A percentile compares a stretch with the other conserved stretches of the same genome.
Evolutionary conservation across 1,140 invertebrate genomes (phyloP).

Genomic region (Neodiprion lecontei): DNA sequence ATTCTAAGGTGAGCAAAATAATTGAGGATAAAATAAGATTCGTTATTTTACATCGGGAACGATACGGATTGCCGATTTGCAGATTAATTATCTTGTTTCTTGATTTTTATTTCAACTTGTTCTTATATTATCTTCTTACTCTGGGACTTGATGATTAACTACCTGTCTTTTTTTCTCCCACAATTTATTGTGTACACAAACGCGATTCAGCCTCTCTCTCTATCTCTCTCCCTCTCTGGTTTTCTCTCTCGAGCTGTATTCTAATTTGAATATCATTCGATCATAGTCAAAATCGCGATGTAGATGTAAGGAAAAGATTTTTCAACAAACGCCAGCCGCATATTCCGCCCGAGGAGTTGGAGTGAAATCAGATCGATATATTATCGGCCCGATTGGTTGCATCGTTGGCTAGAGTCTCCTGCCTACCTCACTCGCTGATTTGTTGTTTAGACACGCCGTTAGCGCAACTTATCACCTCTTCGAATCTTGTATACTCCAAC

Average conservation of each 20-base stretch:
- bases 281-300: background rate
- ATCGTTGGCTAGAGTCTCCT: background rate
- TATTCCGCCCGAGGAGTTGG: background rate
- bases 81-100: too few species aligned
- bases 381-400: slow-evolving; percentile 1
- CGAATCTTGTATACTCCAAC: background rate
- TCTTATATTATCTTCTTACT: too few species aligned
- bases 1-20: too few species aligned
- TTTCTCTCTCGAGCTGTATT: slow-evolving; percentile 31
- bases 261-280: background rate
- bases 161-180: too few species aligned
- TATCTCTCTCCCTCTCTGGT: slow-evolving; percentile 31
- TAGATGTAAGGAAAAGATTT: background rate
- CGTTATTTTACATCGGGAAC: too few species aligned
- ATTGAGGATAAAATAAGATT: too few species aligned
- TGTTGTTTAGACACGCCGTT: slow-evolving; percentile 4
- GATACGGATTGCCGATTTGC: too few species aligned
- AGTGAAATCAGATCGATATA: slow-evolving; percentile 1
- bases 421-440: background rate
- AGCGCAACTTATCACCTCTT: background rate
- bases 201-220: slow-evolving; percentile 20
- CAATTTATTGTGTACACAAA: too few species aligned
- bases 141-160: too few species aligned
- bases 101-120: too few species aligned
- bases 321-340: background rate